These are phyloP conservation scores for Gymnosoma rotundatum DNA, from an alignment of 2,888 invertebrate genomes.

Conservation along the genomic window DNA sequence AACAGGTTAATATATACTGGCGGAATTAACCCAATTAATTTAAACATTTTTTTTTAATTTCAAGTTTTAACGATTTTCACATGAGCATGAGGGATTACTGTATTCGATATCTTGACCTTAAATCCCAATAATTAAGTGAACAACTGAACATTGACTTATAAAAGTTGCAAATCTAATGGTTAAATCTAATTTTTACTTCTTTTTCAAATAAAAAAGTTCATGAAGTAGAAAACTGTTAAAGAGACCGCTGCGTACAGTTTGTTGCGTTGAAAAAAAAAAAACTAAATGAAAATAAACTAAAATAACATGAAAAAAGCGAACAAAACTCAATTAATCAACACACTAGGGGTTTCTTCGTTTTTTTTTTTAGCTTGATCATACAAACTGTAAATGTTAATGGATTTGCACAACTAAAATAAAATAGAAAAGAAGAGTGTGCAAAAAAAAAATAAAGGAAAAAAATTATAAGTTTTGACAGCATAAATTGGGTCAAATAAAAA, in stretches of 20 bases:
- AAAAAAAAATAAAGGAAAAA: too few species aligned
- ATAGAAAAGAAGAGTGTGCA: constrained; percentile 50
- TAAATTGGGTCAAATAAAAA: constrained; percentile 76
- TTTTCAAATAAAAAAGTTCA: constrained; percentile 2
- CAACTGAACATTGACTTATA: constrained; percentile 39
- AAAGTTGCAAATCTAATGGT: constrained; percentile 33
- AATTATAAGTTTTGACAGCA: constrained; percentile 71
- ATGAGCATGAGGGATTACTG: too few species aligned
- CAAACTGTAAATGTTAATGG: constrained; percentile 48
- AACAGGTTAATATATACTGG: too few species aligned
- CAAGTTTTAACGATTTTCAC: too few species aligned
- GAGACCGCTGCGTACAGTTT: constrained; percentile 30
- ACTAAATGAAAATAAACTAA: background rate
- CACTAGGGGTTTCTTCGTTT: constrained; percentile 67
- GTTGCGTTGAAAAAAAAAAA: constrained; percentile 30
- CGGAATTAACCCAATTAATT: too few species aligned
- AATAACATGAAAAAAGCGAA: constrained; percentile 27
- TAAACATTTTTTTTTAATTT: too few species aligned
- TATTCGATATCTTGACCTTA: constrained; percentile 3
- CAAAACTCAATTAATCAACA: constrained; percentile 73
- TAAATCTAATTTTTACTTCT: constrained; percentile 20
- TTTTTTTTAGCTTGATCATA: background rate
- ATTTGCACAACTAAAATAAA: constrained; percentile 10
- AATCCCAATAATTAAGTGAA: background rate
- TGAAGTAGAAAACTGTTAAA: constrained; percentile 24